Percentiles rank a stretch among this genome's conserved stretches.
Conservation (phyloP, 2,888 invertebrate genomes). For the Pristionchus entomophagus region DNA sequence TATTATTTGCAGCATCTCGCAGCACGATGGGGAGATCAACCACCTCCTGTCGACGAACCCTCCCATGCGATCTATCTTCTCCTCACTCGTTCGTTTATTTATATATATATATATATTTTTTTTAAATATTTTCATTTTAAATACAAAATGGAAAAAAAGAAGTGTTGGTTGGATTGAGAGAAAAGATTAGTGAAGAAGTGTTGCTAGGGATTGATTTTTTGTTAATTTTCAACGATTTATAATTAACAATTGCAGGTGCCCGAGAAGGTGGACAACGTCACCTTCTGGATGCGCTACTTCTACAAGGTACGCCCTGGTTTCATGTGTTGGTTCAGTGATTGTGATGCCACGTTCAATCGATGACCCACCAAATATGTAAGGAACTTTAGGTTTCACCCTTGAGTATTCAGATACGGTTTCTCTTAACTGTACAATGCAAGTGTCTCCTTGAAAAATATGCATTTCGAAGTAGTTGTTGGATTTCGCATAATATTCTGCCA, state of each 20-base stretch:
- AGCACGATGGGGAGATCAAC: constrained; percentile 78
- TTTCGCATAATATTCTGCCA: too few relatives aligned
- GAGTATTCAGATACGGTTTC: too few relatives aligned
- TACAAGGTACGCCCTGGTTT: constrained; percentile 83
- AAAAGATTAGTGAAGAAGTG: too few relatives aligned
- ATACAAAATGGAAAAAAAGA: neutral
- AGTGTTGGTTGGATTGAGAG: neutral
- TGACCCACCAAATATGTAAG: too few relatives aligned
- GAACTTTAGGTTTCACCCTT: too few relatives aligned
- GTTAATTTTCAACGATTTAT: neutral
- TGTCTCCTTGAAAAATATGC: too few relatives aligned
- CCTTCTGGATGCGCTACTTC: constrained; percentile 89
- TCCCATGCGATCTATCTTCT: constrained; percentile 81
- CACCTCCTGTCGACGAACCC: constrained; percentile 82
- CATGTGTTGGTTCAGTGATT: too few relatives aligned
- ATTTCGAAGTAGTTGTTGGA: too few relatives aligned
- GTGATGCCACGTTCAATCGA: too few relatives aligned
- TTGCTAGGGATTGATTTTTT: too few relatives aligned
- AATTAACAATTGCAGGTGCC: constrained; percentile 78
- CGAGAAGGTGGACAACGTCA: constrained; percentile 81
- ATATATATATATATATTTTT: neutral
- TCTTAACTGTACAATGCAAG: too few relatives aligned
- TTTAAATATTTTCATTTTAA: neutral
- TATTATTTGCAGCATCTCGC: constrained; percentile 55
- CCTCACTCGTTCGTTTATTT: constrained; percentile 81